These are phyloP conservation scores for Carcina quercana DNA, from an alignment of 2,888 invertebrate species.

Conservation along the genomic window DNA sequence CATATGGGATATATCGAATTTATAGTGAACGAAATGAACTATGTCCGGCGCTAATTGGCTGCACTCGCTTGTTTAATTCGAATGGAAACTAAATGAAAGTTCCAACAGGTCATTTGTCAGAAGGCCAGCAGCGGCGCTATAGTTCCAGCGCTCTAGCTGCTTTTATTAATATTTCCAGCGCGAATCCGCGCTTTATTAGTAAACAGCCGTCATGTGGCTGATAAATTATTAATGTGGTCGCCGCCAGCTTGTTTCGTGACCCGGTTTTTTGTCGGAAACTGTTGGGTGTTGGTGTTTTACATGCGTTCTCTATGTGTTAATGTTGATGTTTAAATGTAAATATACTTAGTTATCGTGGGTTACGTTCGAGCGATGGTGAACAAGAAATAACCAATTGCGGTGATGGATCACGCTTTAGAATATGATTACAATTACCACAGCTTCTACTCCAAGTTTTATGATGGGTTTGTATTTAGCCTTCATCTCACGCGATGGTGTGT, in stretches of 20 bases:
- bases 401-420: too few relatives aligned
- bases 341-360: neutral
- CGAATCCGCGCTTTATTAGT: conserved; percentile 72
- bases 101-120: conserved; percentile 65
- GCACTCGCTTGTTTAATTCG: conserved; percentile 45
- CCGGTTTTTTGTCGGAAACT: conserved; percentile 37
- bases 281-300: conserved; percentile 21
- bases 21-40: too few relatives aligned
- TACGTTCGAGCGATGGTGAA: too few relatives aligned
- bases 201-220: conserved; percentile 72
- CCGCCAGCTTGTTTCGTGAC: conserved; percentile 55
- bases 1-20: too few relatives aligned
- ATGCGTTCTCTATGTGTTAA: conserved; percentile 28
- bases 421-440: too few relatives aligned
- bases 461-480: too few relatives aligned
- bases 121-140: conserved; percentile 29
- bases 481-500: too few relatives aligned
- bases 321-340: conserved; percentile 1
- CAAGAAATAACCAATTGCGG: too few relatives aligned
- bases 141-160: conserved; percentile 53
- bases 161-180: conserved; percentile 73
- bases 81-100: conserved; percentile 65
- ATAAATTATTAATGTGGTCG: conserved; percentile 74
- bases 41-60: conserved; percentile 1
- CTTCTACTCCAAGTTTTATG: too few relatives aligned